These are phyloP conservation scores for Climacteris rufus DNA, from an alignment of 2,113 vertebrate genomes.

Conservation along the genomic window DNA sequence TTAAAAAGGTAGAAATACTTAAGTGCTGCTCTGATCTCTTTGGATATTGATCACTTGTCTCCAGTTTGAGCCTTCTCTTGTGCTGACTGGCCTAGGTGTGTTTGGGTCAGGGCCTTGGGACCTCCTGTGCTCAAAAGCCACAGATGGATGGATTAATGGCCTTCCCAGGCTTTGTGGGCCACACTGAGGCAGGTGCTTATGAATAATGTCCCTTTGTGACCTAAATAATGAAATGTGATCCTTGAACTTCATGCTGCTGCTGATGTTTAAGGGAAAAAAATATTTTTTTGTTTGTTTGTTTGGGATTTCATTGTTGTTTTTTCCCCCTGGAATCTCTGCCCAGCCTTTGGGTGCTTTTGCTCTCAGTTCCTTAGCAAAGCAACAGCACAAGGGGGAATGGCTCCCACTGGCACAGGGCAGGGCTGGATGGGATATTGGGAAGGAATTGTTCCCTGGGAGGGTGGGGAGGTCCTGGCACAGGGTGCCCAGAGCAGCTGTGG, in stretches of 20 bases:
- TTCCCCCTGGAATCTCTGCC: background rate
- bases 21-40: constrained; percentile 12
- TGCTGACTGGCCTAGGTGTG: background rate
- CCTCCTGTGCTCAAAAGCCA: background rate
- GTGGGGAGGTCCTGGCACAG: background rate
- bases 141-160: background rate
- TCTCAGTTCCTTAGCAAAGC: background rate
- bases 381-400: background rate
- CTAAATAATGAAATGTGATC: background rate
- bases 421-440: fast-evolving
- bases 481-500: background rate
- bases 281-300: background rate
- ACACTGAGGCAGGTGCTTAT: background rate
- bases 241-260: background rate
- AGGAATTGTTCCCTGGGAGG: fast-evolving
- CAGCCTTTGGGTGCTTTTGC: background rate
- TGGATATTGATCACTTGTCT: background rate
- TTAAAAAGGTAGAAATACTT: background rate
- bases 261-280: background rate
- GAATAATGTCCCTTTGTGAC: background rate
- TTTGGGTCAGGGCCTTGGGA: background rate
- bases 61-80: background rate
- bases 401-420: background rate
- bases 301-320: too few species aligned
- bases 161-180: background rate